These are phyloP conservation scores for Clarias fuscus DNA, from an alignment of 2,797 vertebrate genomes.

Conservation along the genomic window DNA sequence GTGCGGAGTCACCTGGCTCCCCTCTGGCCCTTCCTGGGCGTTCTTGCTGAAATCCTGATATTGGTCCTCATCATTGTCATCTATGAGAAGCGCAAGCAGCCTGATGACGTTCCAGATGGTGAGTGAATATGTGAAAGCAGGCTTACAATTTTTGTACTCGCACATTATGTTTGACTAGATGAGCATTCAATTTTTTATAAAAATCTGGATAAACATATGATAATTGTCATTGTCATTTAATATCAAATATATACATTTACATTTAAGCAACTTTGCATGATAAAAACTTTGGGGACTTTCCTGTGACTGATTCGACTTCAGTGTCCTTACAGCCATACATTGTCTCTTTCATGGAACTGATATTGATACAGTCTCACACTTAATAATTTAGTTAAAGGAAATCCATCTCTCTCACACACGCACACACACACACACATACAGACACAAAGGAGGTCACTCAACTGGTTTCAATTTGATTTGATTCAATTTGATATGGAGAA, in stretches of 20 bases:
- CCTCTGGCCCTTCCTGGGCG: conserved; percentile 95
- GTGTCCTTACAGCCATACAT: conserved; percentile 17
- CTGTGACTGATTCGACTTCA: conserved; percentile 4
- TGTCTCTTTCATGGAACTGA: conserved; percentile 48
- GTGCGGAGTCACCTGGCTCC: conserved; percentile 95
- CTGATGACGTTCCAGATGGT: conserved; percentile 96
- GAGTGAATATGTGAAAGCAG: conserved; percentile 63
- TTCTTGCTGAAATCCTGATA: conserved; percentile 93
- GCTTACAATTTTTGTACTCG: not conserved
- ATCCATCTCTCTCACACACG: conserved; percentile 55
- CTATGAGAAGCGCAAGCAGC: conserved; percentile 98
- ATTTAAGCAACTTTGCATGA: not conserved
- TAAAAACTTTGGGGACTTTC: not conserved
- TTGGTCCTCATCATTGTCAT: conserved; percentile 94
- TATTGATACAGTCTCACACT: conserved; percentile 53
- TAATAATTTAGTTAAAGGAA: conserved; percentile 68
- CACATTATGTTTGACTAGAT: not conserved
- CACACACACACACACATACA: conserved; percentile 52
- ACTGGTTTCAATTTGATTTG: conserved; percentile 66
- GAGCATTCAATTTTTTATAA: not conserved
- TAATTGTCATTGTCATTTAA: not conserved
- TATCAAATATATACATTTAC: not conserved
- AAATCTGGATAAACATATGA: not conserved
- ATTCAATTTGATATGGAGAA: conserved; percentile 67
- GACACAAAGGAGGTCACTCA: conserved; percentile 62